Conservation (phyloP, 2,888 invertebrate species). For the Andrena camellia region DNA sequence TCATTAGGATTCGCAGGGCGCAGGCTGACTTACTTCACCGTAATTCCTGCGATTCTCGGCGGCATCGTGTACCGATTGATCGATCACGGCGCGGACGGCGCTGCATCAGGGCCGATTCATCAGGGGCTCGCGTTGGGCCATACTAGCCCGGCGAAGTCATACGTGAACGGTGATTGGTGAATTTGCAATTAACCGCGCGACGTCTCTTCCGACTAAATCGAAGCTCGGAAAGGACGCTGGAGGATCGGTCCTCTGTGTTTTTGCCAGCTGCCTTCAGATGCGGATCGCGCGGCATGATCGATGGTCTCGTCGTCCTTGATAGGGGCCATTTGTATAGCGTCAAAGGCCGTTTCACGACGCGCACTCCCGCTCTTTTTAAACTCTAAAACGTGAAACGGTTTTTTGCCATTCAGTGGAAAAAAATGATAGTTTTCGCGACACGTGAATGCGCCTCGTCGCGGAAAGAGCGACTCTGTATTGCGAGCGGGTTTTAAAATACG, state of each 20-base stretch:
- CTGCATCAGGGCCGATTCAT: conserved; percentile 62
- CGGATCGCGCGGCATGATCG: neutral
- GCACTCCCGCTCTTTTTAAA: neutral
- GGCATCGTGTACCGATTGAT: conserved; percentile 31
- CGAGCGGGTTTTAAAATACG: neutral
- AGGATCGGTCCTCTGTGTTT: conserved; percentile 12
- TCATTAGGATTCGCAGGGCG: no score
- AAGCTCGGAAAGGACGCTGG: conserved; percentile 37
- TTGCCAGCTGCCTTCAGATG: conserved; percentile 15
- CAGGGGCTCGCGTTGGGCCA: conserved; percentile 50
- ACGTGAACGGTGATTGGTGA: conserved; percentile 61
- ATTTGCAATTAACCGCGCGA: conserved; percentile 46
- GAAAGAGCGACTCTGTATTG: neutral
- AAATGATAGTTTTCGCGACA: neutral
- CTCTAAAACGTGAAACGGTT: conserved; percentile 1
- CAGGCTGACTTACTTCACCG: neutral
- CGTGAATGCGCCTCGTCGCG: neutral
- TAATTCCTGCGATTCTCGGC: conserved; percentile 21
- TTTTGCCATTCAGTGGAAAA: neutral
- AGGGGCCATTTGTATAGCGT: neutral
- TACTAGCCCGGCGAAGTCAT: conserved; percentile 52
- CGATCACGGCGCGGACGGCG: conserved; percentile 47
- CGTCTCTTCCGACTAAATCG: conserved; percentile 2
- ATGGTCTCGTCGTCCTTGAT: neutral
- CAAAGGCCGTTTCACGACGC: neutral